These are phyloP conservation scores for Lethenteron reissneri DNA, from an alignment of 2,113 vertebrate genomes.

Conservation along the genomic window DNA sequence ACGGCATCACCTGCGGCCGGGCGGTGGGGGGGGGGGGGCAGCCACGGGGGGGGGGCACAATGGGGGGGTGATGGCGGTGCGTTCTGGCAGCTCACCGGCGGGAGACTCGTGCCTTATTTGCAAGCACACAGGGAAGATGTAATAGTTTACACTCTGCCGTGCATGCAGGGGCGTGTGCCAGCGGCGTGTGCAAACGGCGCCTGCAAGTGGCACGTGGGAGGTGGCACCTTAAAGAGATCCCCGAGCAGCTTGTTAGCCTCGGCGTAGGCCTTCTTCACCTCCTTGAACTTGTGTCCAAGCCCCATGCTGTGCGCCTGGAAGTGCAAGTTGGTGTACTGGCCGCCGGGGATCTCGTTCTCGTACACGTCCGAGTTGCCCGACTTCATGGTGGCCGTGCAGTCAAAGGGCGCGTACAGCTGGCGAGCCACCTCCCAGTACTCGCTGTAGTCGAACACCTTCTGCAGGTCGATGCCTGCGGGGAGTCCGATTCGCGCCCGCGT, in stretches of 20 bases:
- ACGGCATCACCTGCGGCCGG: slow-evolving; percentile 45
- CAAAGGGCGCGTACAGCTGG: slow-evolving; percentile 64
- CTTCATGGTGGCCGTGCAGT: slow-evolving; percentile 98
- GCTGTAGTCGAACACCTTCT: slow-evolving; percentile 77
- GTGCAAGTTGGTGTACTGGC: slow-evolving; percentile 97
- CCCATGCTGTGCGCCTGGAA: slow-evolving; percentile 98
- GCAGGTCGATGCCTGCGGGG: slow-evolving; percentile 40
- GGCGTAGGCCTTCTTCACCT: slow-evolving; percentile 70
- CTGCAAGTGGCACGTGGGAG: too few species aligned
- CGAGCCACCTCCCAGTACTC: slow-evolving; percentile 85
- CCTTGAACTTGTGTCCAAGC: slow-evolving; percentile 82
- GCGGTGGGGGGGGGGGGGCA: too few species aligned
- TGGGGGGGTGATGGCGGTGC: too few species aligned
- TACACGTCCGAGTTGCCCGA: slow-evolving; percentile 85
- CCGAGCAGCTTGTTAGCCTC: slow-evolving; percentile 83
- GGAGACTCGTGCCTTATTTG: too few species aligned
- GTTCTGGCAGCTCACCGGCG: too few species aligned
- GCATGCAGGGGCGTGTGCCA: too few species aligned
- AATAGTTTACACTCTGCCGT: too few species aligned
- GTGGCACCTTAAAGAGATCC: slow-evolving; percentile 70
- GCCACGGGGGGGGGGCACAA: too few species aligned
- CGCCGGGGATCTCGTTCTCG: slow-evolving; percentile 93
- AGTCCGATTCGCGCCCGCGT: too few species aligned
- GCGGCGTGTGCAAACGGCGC: too few species aligned
- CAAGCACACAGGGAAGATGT: too few species aligned